A percentile compares a stretch with the other conserved stretches of the same genome.
Evolutionary conservation across 2,888 invertebrate genomes (phyloP).

Genomic region (Timandra comae): DNA sequence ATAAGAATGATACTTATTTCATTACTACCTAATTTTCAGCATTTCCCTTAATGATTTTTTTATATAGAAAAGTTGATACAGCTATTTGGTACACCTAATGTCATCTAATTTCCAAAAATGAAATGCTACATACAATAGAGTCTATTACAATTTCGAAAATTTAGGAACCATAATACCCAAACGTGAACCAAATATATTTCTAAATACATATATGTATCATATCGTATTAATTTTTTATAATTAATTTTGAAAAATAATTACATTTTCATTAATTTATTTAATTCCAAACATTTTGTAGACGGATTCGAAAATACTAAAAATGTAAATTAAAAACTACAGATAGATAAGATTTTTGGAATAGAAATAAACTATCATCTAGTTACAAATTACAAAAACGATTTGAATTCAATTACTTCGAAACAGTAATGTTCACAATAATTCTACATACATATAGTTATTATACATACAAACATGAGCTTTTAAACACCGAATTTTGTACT

Average conservation of each 20-base stretch:
- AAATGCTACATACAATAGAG: constrained; percentile 74
- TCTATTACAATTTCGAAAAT: constrained; percentile 77
- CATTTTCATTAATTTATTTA: constrained; percentile 56
- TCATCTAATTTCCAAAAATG: constrained; percentile 68
- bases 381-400: constrained; percentile 58
- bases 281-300: constrained; percentile 72
- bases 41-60: constrained; percentile 64
- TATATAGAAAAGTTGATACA: constrained; percentile 75
- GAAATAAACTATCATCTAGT: constrained; percentile 65
- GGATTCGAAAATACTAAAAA: constrained; percentile 68
- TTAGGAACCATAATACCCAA: constrained; percentile 78
- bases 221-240: constrained; percentile 54
- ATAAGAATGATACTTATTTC: constrained; percentile 66
- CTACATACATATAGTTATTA: constrained; percentile 52
- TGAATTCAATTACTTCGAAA: constrained; percentile 56
- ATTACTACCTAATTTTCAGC: constrained; percentile 68
- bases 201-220: constrained; percentile 63
- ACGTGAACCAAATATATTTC: constrained; percentile 69
- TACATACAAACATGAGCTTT: constrained; percentile 67
- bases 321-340: constrained; percentile 58
- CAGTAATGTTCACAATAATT: constrained; percentile 56
- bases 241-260: constrained; percentile 71
- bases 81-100: constrained; percentile 75
- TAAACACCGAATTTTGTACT: constrained; percentile 77
- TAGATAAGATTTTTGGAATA: constrained; percentile 48